Base-by-base conservation (phyloP, 2,113 vertebrate species). In the Corythaixoides concolor region DNA sequence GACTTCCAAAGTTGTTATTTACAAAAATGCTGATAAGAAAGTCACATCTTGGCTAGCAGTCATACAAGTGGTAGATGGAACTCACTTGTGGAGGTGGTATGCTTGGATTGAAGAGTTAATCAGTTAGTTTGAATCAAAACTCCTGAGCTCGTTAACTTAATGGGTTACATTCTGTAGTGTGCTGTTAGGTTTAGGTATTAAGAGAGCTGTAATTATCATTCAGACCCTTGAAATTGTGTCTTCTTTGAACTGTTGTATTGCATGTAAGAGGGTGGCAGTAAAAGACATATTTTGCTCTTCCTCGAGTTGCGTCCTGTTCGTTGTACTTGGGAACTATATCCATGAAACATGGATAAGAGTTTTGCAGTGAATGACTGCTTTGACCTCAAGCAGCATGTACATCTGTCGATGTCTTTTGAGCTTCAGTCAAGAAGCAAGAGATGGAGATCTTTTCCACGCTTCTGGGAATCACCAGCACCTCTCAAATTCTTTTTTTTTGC, bases 341-440 rank as follows among this genome's bases (percentile, higher is more conserved):
- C 11, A 1, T 52, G 62, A 32, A 28, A 52, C 18, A 43, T 3
- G 32, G 39, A 8, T 33, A 19, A 66, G 20, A 60, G 33, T 27
- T 27, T 66, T 33, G 5, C 1, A 47, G n/a, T 35, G 6, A 15
- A 9, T 33, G 28, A 17, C 43, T 37, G 14, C 59, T 49, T 15
- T 78, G 55, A n/a, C 43, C 0, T 0, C 39, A 19, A 23, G 45
- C 21, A 70, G 13, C 1, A 1, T 26, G 70, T 26, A 3, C 9
- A 11, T 47, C 15, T 32, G 4, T 8, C 66, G 45, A 33, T 41
- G 9, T 20, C 59, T 84, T 59, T 73, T 59, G 63, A 64, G 45
- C 18, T 45, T 47, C 26, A 15, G 12, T 41, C 22, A 28, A 18
- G 52, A 66, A n/a, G 22, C 24, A 75, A 39, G 75, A 50, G 74